Base-by-base conservation (phyloP, 2,888 invertebrate genomes). In the Drosophila kambysellisi region DNA sequence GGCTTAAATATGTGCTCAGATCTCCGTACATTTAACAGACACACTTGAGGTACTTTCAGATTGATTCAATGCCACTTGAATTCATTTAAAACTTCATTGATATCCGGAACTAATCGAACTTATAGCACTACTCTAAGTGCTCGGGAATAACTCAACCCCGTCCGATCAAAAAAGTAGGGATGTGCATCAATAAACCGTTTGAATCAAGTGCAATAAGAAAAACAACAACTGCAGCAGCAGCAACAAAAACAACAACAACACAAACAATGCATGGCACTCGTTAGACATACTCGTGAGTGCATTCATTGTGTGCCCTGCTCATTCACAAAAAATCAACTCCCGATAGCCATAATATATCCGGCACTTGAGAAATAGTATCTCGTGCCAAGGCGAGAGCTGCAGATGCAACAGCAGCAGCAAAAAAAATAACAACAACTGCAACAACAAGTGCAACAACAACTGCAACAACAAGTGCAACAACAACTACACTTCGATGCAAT, bases 271-370 rank as follows among this genome's bases (percentile, higher is more conserved):
- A 43, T 39, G 32, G 48, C 52, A 61, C 52, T 51, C 25, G 53
- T 30, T 53, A 52, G 8, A 41, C 32, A 25, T 48, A 58, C 70
- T 66, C 39, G 39, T 50, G 60, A 79, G 71, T 79, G 75, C 68
- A 79, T 60, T 75, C 66, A 57, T 48, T 65, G 52, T 65, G 52
- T 29, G 63, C 64, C 37, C 32, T 17, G 48, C 63, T 83, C 82
- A 82, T 82, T 82, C 81, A 82, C 83, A 70, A 83, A 81, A 83
- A 78, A 81, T 83, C 84, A 72, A 52, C 70, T 72, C 60, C 72
- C 81, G 54, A 70, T 70, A 48, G 62, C 69, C 62, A 72, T 83
- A 81, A 75, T 82, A 83, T 64, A 78, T 83, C 81, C 83, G 83
- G 81, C 72, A 83, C 81, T 82, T 82, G 81, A 83, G 82, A 68